Percentiles rank a stretch among this genome's conserved stretches.
Conservation (phyloP, 2,797 vertebrate species). For the Sternarchorhynchus goeldii region DNA sequence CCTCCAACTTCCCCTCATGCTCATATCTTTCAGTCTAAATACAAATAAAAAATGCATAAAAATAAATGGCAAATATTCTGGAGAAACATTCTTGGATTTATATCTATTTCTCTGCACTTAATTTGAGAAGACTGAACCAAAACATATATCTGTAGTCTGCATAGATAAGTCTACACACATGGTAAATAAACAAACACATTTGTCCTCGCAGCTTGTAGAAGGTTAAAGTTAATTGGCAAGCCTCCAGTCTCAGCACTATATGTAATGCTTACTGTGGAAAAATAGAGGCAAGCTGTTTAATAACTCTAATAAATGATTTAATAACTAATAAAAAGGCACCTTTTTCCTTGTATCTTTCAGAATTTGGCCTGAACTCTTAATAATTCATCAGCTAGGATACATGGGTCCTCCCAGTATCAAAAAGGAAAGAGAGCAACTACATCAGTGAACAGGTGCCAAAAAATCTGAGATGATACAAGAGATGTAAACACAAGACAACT, state of each 20-base stretch:
- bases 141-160: conserved; percentile 41
- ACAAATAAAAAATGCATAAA: conserved; percentile 43
- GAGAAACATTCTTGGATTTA: conserved; percentile 46
- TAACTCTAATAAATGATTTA: conserved; percentile 25
- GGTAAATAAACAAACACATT: conserved; percentile 46
- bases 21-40: conserved; percentile 37
- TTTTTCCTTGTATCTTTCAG: conserved; percentile 23
- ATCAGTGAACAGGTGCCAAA: conserved; percentile 49
- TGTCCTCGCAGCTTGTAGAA: conserved; percentile 39
- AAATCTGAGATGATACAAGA: conserved; percentile 44
- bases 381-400: conserved; percentile 36
- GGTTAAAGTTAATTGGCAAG: conserved; percentile 37
- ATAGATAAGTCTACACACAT: conserved; percentile 32
- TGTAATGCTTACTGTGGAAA: conserved; percentile 20
- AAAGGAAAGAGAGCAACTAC: conserved; percentile 6
- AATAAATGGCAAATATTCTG: conserved; percentile 53
- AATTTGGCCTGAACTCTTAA: conserved; percentile 39
- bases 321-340: conserved; percentile 31
- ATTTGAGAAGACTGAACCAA: conserved; percentile 38
- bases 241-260: conserved; percentile 17
- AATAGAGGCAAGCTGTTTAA: conserved; percentile 22
- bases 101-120: conserved; percentile 44
- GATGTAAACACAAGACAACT: conserved; percentile 52
- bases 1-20: conserved; percentile 29
- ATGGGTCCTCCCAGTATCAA: conserved; percentile 37